Base-by-base conservation (phyloP, 2,113 vertebrate genomes). In the Cygnus atratus region DNA sequence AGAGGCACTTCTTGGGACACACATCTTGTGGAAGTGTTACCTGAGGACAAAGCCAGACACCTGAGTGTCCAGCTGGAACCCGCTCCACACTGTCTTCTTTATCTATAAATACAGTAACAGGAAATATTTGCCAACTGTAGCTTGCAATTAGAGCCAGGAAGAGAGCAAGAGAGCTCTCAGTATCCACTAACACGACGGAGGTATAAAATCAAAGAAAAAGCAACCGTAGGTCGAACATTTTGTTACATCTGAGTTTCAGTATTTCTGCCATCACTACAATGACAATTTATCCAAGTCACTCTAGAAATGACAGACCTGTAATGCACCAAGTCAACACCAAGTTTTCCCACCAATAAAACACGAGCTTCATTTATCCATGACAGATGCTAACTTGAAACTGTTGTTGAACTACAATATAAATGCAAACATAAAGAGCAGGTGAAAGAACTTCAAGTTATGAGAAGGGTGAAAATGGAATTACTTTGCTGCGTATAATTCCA, bases 81-180 rank as follows among this genome's bases (percentile, higher is more conserved):
- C 58, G 26, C 22, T n/a, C 62, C 24, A 31, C 37, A 8, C 11
- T 25, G 13, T 25, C 20, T 2, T 22, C 57, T 21, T 28, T 28
- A 62, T 6, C 5, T 3, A 28, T 3, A 28, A 57, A 13, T 26
- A 16, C 61, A 61, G 19, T 10, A 43, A 28, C 4, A 8, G 15
- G 25, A 43, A 29, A 28, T 17, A 43, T 55, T 57, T 50, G 4
- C 26, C 46, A 14, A 62, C 39, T 16, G 26, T 5, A 7, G 7
- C 14, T 77, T 61, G 26, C 37, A 48, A 10, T 15, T 29, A 13
- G 1, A 25, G 50, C 29, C 31, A 59, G 10, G 10, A 22, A 33
- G 24, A 0, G 3, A 58, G 6, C 1, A 2, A 37, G 25, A 35
- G 26, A 11, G 18, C 18, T 33, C 29, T 44, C 2, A 20, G 39